Evolutionary conservation across 2,797 vertebrate species (phyloP), one percentile per base, ranked within the genome.

Genomic region (Leptatherina wallacei): DNA sequence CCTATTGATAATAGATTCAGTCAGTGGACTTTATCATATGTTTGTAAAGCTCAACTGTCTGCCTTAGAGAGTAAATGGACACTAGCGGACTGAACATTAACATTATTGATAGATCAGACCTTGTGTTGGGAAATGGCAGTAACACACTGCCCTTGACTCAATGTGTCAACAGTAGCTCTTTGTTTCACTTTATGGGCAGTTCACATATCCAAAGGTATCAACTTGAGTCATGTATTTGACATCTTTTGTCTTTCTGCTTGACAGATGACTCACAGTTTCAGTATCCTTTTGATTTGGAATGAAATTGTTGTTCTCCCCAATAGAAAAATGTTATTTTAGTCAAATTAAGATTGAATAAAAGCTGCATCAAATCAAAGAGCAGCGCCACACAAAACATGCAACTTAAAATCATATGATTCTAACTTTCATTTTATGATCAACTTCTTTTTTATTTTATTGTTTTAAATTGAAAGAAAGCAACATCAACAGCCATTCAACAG

Each of bases 1-100:
- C 61, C 71, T 1, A 14, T 59, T 68, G 13, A 60, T 33, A 22
- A 7, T 9, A 33, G 52, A 2, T 20, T 58, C n/a, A 59, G 0
- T 33, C 22, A 36, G 33, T 58, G 30, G 22, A 24, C 22, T 49
- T 16, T 12, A 9, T 27, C 24, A 52, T 7, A 3, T 73, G 40
- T 78, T 84, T 84, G 63, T 33, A 3, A 18, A 63, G 63, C 59
- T 62, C 32, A 56, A 64, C 62, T 71, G 40, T 56, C 51, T 40
- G 40, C 32, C 63, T 54, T 61, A 59, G 52, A 47, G 61, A 51
- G 29, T 16, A 65, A 77, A 78, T 63, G 66, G 20, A 18, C 64
- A 59, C 40, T 47, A 52, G 44, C 27, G 3, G 20, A 42, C 40
- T 80, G 71, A 88, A 85, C 52, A 73, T 73, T 54, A 70, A 61